Percentiles rank a stretch among this genome's conserved stretches.
These are phyloP conservation scores for Arvicanthis niloticus DNA, from an alignment of 2,113 vertebrate species.

Conservation along the genomic window DNA sequence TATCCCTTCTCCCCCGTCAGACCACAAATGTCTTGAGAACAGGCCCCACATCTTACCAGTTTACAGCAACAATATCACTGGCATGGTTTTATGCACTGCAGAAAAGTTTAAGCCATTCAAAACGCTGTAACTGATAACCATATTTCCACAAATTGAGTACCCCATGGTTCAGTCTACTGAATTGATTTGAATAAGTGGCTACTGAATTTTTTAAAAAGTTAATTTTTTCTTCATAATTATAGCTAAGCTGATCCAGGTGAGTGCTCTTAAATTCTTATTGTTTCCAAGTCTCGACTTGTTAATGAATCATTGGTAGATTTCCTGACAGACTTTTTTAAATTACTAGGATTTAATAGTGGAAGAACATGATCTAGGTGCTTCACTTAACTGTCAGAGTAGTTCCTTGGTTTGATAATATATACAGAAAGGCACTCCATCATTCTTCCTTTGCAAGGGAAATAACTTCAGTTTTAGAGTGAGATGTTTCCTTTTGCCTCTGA, in stretches of 20 bases:
- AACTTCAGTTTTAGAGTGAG: slow-evolving; percentile 41
- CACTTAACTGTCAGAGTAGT: slow-evolving; percentile 66
- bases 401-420: slow-evolving; percentile 54
- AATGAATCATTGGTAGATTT: slow-evolving; percentile 79
- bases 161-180: slow-evolving; percentile 9
- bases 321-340: slow-evolving; percentile 71
- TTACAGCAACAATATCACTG: neutral
- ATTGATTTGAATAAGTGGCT: slow-evolving; percentile 61
- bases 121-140: neutral
- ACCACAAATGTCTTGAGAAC: slow-evolving; percentile 29
- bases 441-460: slow-evolving; percentile 27
- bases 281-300: slow-evolving; percentile 77
- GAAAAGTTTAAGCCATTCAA: slow-evolving; percentile 48
- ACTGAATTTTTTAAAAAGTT: slow-evolving; percentile 64
- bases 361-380: slow-evolving; percentile 69
- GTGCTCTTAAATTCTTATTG: slow-evolving; percentile 39
- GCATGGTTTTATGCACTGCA: neutral
- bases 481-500: slow-evolving; percentile 46
- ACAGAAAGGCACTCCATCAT: slow-evolving; percentile 14
- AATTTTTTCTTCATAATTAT: slow-evolving; percentile 75
- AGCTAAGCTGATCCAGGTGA: slow-evolving; percentile 76
- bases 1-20: too few relatives aligned
- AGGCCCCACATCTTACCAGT: neutral
- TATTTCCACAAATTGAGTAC: neutral
- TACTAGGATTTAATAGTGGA: slow-evolving; percentile 59